Percentiles rank a stretch among this genome's conserved stretches.
phyloP scores from a whole-genome alignment of 2,888 invertebrate species.

The Sylvicola fuscatus region DNA sequence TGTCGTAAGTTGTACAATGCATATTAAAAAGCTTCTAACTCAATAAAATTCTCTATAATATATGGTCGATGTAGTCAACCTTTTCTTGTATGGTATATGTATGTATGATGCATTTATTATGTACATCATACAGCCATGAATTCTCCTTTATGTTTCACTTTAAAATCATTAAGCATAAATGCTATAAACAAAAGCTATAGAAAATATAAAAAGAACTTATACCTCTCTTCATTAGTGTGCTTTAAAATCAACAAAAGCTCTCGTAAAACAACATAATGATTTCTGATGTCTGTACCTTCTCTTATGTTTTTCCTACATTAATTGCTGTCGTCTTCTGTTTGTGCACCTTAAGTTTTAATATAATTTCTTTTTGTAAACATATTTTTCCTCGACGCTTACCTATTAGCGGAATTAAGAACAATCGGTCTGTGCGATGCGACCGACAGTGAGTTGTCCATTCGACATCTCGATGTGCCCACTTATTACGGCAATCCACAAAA shows the following conservation, averaged over 20 bases:
- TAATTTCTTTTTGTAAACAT: slow-evolving; percentile 4
- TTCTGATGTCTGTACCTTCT: slow-evolving; percentile 6
- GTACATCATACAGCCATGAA: too few relatives aligned
- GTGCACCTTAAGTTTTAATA: neutral
- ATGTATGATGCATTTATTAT: too few relatives aligned
- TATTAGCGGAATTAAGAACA: slow-evolving; percentile 17
- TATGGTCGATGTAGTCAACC: too few relatives aligned
- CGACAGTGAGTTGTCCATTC: slow-evolving; percentile 13
- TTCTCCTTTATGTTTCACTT: neutral
- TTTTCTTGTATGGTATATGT: too few relatives aligned
- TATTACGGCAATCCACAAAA: slow-evolving; percentile 2
- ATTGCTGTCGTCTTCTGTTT: slow-evolving; percentile 8
- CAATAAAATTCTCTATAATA: too few relatives aligned
- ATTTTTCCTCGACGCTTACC: slow-evolving; percentile 5
- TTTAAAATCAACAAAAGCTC: too few relatives aligned
- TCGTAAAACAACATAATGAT: too few relatives aligned
- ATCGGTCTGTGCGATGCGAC: slow-evolving; percentile 14
- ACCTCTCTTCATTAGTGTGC: too few relatives aligned
- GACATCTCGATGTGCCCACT: slow-evolving; percentile 4
- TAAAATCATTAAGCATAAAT: too few relatives aligned
- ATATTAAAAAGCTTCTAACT: too few relatives aligned
- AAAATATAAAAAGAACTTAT: too few relatives aligned
- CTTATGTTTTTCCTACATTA: slow-evolving; percentile 8
- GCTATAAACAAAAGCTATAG: too few relatives aligned
- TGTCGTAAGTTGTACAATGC: slow-evolving; percentile 38